Evolutionary conservation across 2,888 invertebrate genomes (phyloP), one percentile per base, ranked within the genome.

Genomic region (Diplolepis rosae): DNA sequence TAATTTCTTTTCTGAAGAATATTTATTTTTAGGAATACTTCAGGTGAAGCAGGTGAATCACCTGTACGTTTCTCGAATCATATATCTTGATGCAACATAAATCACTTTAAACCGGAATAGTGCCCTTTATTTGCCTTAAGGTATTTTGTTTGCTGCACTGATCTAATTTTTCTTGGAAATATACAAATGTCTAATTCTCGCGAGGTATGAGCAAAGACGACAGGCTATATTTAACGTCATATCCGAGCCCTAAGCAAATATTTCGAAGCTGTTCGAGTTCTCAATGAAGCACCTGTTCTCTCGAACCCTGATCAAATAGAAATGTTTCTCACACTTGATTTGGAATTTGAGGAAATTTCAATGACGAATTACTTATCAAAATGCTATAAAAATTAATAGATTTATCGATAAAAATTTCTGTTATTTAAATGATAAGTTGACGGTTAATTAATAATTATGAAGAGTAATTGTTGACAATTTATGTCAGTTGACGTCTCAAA

Each of bases 191-290:
- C 32, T 54, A 18, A 54, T 32, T 54, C 32, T 32, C 11, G 22
- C 22, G 5, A 54, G 11, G 18, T 22, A 18, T 18, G 6, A 18
- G 54, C 11, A 48, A 48, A 54, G 18, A 32, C 18, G 28, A 54
- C 22, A 11, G 54, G 22, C 32, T 54, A 6, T 54, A 54, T 54
- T 32, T 54, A 32, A 22, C 15, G 28, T 54, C 32, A 54, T 18
- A 32, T 18, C 32, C 18, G 4, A 73, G 77, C 69, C 81, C 82
- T 82, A 80, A 80, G 72, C 75, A 80, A 83, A 83, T 78, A 15
- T 54, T 54, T 27, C 7, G 6, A 52, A 52, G 7, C 28, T n/a
- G 0, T 15, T n/a, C 28, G n/a, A 27, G 52, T 54, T 54, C 7
- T 18, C 54, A 80, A 74, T 77, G 73, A 68, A 69, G 70, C 72